Conservation (phyloP, 1,140 invertebrate genomes). For the Geopemphigus sp. region DNA sequence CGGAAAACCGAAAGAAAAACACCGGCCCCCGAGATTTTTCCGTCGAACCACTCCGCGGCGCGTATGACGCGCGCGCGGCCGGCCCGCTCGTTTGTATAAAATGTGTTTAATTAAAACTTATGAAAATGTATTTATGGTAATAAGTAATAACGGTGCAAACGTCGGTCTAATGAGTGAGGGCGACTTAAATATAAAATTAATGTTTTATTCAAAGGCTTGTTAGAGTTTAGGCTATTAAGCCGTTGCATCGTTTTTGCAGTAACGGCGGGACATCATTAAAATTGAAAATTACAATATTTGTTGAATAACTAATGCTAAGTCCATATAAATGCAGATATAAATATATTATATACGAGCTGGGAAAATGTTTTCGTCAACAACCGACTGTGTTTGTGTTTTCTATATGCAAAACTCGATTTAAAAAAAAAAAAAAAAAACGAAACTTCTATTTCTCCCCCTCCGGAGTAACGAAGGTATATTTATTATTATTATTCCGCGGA, state of each 20-base stretch:
- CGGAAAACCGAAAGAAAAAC: too few species aligned
- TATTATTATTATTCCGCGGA: background rate
- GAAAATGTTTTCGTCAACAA: conserved; percentile 24
- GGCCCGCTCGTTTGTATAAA: conserved; percentile 1
- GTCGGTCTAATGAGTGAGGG: conserved; percentile 25
- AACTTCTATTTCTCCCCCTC: too few species aligned
- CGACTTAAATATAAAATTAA: conserved; percentile 38
- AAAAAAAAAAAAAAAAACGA: background rate
- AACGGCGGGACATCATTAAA: conserved; percentile 38
- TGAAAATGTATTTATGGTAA: conserved; percentile 49
- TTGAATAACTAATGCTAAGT: conserved; percentile 40
- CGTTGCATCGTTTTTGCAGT: conserved; percentile 24
- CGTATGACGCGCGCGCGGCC: background rate
- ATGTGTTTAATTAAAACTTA: conserved; percentile 49
- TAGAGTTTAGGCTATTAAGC: conserved; percentile 37
- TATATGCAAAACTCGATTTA: conserved; percentile 10
- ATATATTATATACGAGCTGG: background rate
- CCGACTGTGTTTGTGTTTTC: conserved; percentile 6
- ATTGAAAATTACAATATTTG: conserved; percentile 46
- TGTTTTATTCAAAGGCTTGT: conserved; percentile 49
- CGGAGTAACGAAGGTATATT: background rate
- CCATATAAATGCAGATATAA: background rate
- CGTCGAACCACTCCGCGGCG: background rate
- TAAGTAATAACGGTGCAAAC: conserved; percentile 41
- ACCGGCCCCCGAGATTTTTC: too few species aligned